Base-by-base conservation (phyloP, 2,797 vertebrate species). In the Chromobotia macracanthus region DNA sequence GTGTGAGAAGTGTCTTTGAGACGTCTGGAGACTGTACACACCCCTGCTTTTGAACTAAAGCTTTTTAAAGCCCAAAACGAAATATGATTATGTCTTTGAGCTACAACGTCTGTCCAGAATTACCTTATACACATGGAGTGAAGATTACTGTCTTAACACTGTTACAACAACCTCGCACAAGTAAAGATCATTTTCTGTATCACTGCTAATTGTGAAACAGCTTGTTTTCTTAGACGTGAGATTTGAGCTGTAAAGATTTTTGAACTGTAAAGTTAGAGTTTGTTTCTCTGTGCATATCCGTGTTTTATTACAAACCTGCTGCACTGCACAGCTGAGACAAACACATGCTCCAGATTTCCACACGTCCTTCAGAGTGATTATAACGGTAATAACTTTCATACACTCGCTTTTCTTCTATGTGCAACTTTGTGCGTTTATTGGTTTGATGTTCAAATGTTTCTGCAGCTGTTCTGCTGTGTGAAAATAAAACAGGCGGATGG, bases 371-470 rank as follows among this genome's bases (percentile, higher is more conserved):
- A 61, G 31, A 61, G 28, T 67, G 21, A 76, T 67, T 21, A 58
- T 44, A 31, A 3, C 51, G 58, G 4, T 35, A 68, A 68, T 67
- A 58, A 48, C 23, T 23, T 65, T 48, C 50, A 28, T 75, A 38
- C 56, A 66, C 53, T 51, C 3, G n/a, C 1, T 67, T 76, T 67
- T 56, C 35, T 61, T 61, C 25, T 5, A 19, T 76, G 35, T 56
- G 21, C 74, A 56, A 3, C 67, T 60, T 50, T 38, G 51, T 55
- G 18, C 16, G n/a, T 50, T 68, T 67, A 80, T 58, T 75, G 38
- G 25, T 68, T 44, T 50, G n/a, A 63, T 56, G 65, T 46, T 67
- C n/a, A 72, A 63, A 44, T 55, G n/a, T 74, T 67, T 74, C 79
- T 15, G 51, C 79, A 60, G 79, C 72, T 75, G 66, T 61, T 68